Base-by-base conservation (phyloP, 2,797 vertebrate genomes). In the Artibeus lituratus region DNA sequence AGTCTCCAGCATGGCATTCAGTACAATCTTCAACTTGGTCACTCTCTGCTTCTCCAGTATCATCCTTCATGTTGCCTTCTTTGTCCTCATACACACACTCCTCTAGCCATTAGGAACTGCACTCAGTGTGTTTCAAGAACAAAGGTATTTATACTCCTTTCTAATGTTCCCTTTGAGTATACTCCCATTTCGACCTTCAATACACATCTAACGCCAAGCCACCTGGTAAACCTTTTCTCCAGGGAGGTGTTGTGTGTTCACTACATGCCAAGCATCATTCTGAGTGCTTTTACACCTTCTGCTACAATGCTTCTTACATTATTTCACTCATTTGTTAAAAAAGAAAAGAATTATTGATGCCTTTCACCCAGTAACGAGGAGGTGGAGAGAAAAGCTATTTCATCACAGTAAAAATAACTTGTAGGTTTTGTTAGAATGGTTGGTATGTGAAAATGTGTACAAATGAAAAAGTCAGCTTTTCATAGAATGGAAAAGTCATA, bases 401-500 rank as follows among this genome's bases (percentile, higher is more conserved):
- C 51, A 67, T 14, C 37, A 5, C 3, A 32, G 29, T n/a, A 76
- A 78, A 87, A 77, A 77, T 39, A 18, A 90, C 32, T n/a, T 39
- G 8, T 53, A 10, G 2, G 24, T 91, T 91, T 86, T 57, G 59
- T 44, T 85, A 55, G 22, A 91, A 86, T 55, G 32, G 4, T 21
- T 10, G 8, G 12, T 24, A 37, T 51, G 67, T 11, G 87, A 81
- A 80, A 65, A 65, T 62, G 12, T 37, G 11, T 35, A 51, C 69
- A 57, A 73, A 84, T 57, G 29, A 87, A 93, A 92, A 87, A 35
- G 4, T 67, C 24, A 57, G 18, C 16, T 96, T 92, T 92, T 82
- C 35, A 44, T 53, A 72, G 39, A 92, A n/a, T 51, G 3, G 21
- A 21, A 51, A 93, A 93, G 18, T 47, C 29, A 32, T 39, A 91